Evolutionary conservation across 1,140 invertebrate species (phyloP).

Genomic region (Megalonaias nervosa): DNA sequence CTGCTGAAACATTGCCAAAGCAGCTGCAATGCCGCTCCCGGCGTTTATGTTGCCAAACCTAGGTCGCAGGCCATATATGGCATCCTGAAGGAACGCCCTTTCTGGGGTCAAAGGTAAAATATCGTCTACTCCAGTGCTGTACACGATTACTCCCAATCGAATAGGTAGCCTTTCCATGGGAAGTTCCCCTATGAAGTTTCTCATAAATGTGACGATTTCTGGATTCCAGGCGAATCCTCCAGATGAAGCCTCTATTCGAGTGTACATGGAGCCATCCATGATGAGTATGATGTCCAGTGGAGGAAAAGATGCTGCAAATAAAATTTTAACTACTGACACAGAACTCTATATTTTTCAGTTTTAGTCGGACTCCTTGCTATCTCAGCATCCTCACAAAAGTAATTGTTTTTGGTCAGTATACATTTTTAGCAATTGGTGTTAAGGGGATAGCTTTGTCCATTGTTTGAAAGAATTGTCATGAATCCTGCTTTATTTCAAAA

Average conservation of each 20-base stretch:
- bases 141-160: constrained; percentile 27
- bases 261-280: constrained; percentile 23
- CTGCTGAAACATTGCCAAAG: constrained; percentile 30
- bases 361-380: no score
- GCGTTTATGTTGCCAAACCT: constrained; percentile 25
- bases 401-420: no score
- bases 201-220: constrained; percentile 21
- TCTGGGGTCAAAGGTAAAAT: constrained; percentile 23
- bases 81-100: constrained; percentile 17
- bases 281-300: constrained; percentile 25
- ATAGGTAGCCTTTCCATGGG: constrained; percentile 22
- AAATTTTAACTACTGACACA: no score
- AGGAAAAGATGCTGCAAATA: no score
- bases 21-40: constrained; percentile 24
- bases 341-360: no score
- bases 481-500: no score
- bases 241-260: constrained; percentile 15
- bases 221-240: constrained; percentile 34
- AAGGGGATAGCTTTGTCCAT: no score
- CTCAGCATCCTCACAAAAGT: no score
- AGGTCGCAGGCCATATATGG: constrained; percentile 14
- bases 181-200: constrained; percentile 19
- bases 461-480: no score
- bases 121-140: constrained; percentile 29
- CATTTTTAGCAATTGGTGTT: no score